Base-by-base conservation (phyloP, 2,888 invertebrate genomes). In the Salticus scenicus region DNA sequence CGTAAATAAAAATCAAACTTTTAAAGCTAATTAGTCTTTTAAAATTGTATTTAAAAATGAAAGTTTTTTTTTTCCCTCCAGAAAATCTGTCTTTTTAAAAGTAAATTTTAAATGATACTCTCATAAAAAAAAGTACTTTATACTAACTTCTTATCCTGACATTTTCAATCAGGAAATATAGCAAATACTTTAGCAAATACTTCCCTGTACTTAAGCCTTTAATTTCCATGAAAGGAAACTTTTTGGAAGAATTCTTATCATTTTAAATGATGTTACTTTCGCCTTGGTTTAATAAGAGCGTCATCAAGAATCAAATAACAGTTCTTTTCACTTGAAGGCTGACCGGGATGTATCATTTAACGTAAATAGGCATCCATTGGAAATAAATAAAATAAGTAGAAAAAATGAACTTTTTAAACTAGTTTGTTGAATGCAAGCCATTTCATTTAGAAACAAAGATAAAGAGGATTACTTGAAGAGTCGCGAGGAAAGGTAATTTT, bases 221-320 rank as follows among this genome's bases (percentile, higher is more conserved):
- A 57, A 57, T 57, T 57, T 57, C 57, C 57, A 57, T 24, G 24
- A 24, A 24, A 57, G 57, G 12, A 24, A 57, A 57, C 57, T 57
- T 57, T 57, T 57, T 57, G 57, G 57, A 57, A 57, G 57, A 57
- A 57, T 57, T 57, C 57, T 57, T 57, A 57, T 57, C 24, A 57
- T 57, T 57, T 57, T 24, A 57, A 57, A 57, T 57, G 57, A 57
- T 57, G 57, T 24, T 57, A 57, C 57, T 57, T 57, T 24, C 57
- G 24, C 57, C 24, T 24, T 57, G 24, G 57, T 57, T 57, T 57
- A 57, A 57, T 57, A 57, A 57, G 20, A 57, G 57, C 57, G 57
- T 24, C 57, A 24, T 57, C 7, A 57, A 57, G 57, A 57, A 57
- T 57, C 57, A 57, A 57, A 57, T 57, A 57, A 57, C 57, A 24